Evolutionary conservation across 2,888 invertebrate species (phyloP).

Genomic region (Agonopterix alstromeriana): DNA sequence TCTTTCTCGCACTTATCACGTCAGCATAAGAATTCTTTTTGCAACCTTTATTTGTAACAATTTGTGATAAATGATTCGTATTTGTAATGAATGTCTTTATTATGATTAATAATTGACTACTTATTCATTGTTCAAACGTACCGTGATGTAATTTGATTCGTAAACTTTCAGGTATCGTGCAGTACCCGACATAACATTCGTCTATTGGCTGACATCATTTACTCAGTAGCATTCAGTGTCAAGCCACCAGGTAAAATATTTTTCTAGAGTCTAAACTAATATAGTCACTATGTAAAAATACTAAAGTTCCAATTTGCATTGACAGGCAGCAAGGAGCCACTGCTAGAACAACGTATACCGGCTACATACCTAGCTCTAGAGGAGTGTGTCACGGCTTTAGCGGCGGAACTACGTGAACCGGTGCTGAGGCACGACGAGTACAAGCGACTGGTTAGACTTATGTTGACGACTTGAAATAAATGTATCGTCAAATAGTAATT

Average conservation of each 20-base stretch:
- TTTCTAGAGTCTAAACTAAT: neutral
- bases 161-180: constrained; percentile 67
- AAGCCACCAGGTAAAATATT: constrained; percentile 84
- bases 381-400: constrained; percentile 90
- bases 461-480: too few relatives aligned
- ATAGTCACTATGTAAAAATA: neutral
- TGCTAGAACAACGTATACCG: constrained; percentile 96
- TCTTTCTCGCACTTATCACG: too few relatives aligned
- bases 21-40: too few relatives aligned
- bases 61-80: too few relatives aligned
- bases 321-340: constrained; percentile 89
- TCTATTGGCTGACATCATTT: constrained; percentile 92
- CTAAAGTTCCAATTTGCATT: neutral
- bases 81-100: too few relatives aligned
- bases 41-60: too few relatives aligned
- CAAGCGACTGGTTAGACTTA: constrained; percentile 42
- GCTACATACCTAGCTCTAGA: constrained; percentile 96
- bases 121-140: too few relatives aligned
- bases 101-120: too few relatives aligned
- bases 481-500: too few relatives aligned
- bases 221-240: constrained; percentile 94
- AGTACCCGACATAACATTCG: constrained; percentile 93
- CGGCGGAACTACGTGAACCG: constrained; percentile 88
- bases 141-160: neutral
- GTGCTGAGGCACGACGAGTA: constrained; percentile 82